Evolutionary conservation across 2,888 invertebrate genomes (phyloP).

Genomic region (Drosophila nigritarsus): DNA sequence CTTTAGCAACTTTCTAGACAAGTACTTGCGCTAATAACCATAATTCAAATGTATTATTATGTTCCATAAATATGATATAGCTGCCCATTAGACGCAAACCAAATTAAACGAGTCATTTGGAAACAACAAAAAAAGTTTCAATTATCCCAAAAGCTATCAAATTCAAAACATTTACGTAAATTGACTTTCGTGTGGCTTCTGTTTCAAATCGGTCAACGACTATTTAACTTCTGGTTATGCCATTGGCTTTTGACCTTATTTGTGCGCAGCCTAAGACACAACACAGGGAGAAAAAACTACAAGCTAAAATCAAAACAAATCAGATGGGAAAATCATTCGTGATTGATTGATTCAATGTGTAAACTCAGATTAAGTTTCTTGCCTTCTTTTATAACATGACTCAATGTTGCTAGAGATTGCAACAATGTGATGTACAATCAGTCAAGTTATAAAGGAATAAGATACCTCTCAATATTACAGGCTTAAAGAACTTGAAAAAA

Average conservation of each 20-base stretch:
- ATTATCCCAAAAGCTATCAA: slow-evolving; percentile 10
- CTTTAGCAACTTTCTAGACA: slow-evolving; percentile 17
- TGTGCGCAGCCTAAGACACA: no score
- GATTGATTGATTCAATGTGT: neutral
- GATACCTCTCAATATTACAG: neutral
- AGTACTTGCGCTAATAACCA: neutral
- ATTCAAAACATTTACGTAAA: slow-evolving; percentile 9
- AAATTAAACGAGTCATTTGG: slow-evolving; percentile 4
- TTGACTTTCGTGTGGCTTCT: slow-evolving; percentile 39
- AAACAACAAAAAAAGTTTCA: slow-evolving; percentile 1
- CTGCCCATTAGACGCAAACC: slow-evolving; percentile 3
- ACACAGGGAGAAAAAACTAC: neutral
- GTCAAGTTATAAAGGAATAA: neutral
- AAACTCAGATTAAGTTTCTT: neutral
- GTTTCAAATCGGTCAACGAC: slow-evolving; percentile 27
- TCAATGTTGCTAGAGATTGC: neutral
- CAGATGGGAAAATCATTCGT: neutral
- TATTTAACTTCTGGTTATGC: slow-evolving; percentile 23
- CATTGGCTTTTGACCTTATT: slow-evolving; percentile 19
- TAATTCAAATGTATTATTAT: neutral
- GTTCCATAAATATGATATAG: neutral
- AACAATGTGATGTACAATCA: neutral
- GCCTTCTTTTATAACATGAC: neutral
- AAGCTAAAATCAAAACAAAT: neutral
- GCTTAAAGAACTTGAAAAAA: neutral